These are phyloP conservation scores for Antechinus stuartii DNA, from an alignment of 2,113 vertebrate species.

Conservation along the genomic window DNA sequence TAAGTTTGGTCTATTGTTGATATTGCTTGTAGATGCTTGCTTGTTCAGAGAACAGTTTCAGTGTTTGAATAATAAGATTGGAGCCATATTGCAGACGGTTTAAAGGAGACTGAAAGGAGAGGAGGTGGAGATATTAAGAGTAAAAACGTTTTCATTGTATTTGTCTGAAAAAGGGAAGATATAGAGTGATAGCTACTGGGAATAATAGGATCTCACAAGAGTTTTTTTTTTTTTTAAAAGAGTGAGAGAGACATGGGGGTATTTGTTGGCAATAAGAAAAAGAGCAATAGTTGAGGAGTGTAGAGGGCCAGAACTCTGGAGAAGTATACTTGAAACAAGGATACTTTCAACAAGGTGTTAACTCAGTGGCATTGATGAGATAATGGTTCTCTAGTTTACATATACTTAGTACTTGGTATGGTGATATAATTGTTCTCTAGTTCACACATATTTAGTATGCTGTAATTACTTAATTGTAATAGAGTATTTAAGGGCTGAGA, in stretches of 20 bases:
- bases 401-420: no score
- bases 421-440: no score
- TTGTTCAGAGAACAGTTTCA: neutral
- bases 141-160: neutral
- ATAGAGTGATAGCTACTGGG: neutral
- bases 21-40: neutral
- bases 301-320: no score
- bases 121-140: neutral
- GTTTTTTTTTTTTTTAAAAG: neutral
- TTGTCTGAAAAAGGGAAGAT: neutral
- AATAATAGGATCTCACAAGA: no score
- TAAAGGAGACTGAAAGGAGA: neutral
- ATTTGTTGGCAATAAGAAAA: neutral
- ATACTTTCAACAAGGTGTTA: no score
- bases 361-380: no score
- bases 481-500: no score
- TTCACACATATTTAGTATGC: no score
- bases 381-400: no score
- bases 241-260: neutral
- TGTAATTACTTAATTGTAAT: no score
- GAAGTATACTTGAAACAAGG: no score
- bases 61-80: neutral
- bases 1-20: no score
- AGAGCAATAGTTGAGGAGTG: neutral
- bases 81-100: neutral